Evolutionary conservation across 2,797 vertebrate genomes (phyloP).

Genomic region (Tinamus major): DNA sequence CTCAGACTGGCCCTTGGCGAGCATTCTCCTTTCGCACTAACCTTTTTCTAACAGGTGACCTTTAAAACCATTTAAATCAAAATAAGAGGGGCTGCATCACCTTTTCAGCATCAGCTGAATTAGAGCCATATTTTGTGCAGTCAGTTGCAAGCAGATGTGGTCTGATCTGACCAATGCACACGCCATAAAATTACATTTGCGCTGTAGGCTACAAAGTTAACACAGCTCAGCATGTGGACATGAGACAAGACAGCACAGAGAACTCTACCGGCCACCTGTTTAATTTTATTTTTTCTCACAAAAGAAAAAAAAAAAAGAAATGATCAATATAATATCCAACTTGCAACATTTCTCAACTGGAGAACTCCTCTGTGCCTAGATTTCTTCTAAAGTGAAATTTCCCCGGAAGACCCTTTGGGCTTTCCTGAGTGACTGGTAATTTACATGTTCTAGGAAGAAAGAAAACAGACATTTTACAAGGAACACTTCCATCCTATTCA

Average conservation of each 20-base stretch:
- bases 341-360: neutral
- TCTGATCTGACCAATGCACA: neutral
- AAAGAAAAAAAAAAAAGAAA: neutral
- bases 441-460: neutral
- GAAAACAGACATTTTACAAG: neutral
- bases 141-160: neutral
- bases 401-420: neutral
- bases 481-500: neutral
- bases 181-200: neutral
- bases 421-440: neutral
- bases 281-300: neutral
- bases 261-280: neutral
- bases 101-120: neutral
- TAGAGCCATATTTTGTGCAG: neutral
- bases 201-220: neutral
- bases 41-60: neutral
- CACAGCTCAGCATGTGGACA: neutral
- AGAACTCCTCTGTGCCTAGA: neutral
- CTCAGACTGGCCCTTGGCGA: neutral
- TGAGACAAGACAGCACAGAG: neutral
- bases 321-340: neutral
- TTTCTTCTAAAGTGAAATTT: constrained; percentile 21
- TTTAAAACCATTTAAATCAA: neutral
- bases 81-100: neutral
- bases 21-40: neutral